Evolutionary conservation across 2,113 vertebrate species (phyloP).

Genomic region (Podarcis muralis): DNA sequence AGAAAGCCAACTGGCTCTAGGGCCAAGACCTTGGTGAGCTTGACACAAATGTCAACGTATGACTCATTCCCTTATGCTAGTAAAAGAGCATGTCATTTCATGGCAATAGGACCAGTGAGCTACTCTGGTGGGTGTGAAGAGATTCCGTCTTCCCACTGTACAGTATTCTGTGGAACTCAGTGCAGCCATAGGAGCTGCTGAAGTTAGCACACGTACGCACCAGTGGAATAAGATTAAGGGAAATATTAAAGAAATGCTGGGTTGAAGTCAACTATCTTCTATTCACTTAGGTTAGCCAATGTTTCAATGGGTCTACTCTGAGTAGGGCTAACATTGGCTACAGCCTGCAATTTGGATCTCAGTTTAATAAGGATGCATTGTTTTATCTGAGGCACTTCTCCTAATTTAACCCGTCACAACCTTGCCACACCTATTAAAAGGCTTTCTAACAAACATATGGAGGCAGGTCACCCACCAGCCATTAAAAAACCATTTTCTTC

Average conservation of each 20-base stretch:
- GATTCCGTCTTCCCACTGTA: neutral
- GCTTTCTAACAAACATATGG: neutral
- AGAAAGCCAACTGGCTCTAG: no score
- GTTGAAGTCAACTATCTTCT: neutral
- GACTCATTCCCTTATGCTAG: neutral
- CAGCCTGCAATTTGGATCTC: neutral
- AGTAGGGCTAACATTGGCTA: neutral
- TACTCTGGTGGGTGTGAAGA: neutral
- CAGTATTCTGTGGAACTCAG: neutral
- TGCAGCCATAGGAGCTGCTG: neutral
- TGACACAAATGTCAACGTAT: neutral
- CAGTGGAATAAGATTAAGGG: neutral
- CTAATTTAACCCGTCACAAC: neutral
- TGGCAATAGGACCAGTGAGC: neutral
- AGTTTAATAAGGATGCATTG: neutral
- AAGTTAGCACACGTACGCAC: neutral
- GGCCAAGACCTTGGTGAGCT: neutral
- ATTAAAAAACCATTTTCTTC: neutral
- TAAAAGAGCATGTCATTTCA: neutral
- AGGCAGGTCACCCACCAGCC: neutral
- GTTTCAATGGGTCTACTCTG: no score
- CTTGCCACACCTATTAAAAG: neutral
- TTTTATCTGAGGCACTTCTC: neutral
- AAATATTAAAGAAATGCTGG: neutral
- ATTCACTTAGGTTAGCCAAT: neutral